These are phyloP conservation scores for Ptilonorhynchus violaceus DNA, from an alignment of 2,113 vertebrate genomes.

Conservation along the genomic window DNA sequence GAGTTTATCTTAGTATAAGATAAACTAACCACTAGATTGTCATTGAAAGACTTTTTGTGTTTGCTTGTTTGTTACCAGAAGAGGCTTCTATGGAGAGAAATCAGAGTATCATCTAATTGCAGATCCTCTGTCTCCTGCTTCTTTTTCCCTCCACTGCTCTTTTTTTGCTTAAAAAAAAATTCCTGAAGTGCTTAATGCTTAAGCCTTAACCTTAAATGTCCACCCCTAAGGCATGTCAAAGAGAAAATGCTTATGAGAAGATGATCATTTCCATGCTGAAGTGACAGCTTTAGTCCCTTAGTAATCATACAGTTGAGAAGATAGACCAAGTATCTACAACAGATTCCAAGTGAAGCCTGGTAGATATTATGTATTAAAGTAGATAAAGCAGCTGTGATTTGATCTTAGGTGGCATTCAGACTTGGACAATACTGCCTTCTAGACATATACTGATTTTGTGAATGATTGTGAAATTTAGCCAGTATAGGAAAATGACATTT, in stretches of 20 bases:
- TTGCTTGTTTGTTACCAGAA: not conserved
- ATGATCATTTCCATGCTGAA: not conserved
- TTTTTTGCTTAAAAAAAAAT: not conserved
- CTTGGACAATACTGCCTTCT: not conserved
- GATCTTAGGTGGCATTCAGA: not conserved
- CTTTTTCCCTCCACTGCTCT: not conserved
- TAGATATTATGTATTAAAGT: not conserved
- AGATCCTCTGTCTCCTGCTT: not conserved
- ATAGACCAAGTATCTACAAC: not conserved
- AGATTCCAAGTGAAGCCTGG: not conserved
- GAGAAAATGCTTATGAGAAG: not conserved
- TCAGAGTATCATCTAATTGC: not conserved
- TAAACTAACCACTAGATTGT: not conserved
- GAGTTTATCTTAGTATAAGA: not conserved
- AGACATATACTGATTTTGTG: not conserved
- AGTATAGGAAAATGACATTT: not conserved
- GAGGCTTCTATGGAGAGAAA: not conserved
- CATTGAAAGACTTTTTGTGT: not conserved
- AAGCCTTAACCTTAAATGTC: not conserved
- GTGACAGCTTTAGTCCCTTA: not conserved
- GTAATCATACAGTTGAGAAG: not conserved
- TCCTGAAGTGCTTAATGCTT: not conserved
- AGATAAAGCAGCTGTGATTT: not conserved
- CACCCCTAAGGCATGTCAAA: not conserved
- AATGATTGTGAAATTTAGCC: not conserved